These are phyloP conservation scores for Iselma pallidipennis DNA, from an alignment of 2,888 invertebrate species.

Conservation along the genomic window DNA sequence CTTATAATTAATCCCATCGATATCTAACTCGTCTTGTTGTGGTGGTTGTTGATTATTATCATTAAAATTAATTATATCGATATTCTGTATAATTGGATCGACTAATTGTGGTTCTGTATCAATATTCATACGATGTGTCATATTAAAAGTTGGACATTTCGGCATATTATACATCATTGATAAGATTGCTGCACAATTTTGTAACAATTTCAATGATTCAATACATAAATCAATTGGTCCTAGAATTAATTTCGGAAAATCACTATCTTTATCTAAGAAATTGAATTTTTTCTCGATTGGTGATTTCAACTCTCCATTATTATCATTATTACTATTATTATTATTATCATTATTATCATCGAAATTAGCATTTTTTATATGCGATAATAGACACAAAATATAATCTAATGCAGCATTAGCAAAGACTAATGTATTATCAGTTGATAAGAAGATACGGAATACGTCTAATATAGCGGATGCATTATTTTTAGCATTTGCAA, in stretches of 20 bases:
- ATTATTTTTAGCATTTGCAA: conserved; percentile 73
- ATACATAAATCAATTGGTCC: conserved; percentile 65
- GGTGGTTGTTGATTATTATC: conserved; percentile 47
- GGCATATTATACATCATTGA: conserved; percentile 95
- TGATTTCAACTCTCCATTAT: no score
- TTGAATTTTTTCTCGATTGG: conserved; percentile 34
- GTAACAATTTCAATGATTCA: conserved; percentile 82
- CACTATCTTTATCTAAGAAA: conserved; percentile 45
- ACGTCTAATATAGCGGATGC: conserved; percentile 83
- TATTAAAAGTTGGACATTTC: conserved; percentile 89
- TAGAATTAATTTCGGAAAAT: conserved; percentile 41
- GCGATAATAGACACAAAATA: conserved; percentile 82
- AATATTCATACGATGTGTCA: conserved; percentile 81
- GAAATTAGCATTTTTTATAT: conserved; percentile 71
- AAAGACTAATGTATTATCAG: conserved; percentile 91
- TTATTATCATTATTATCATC: conserved; percentile 53
- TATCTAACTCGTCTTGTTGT: no score
- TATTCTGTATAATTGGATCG: conserved; percentile 81
- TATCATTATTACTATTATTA: conserved; percentile 33
- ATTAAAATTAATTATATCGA: conserved; percentile 59
- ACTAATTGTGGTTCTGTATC: conserved; percentile 79
- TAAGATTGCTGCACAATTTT: conserved; percentile 84
- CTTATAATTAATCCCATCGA: conserved; percentile 69
- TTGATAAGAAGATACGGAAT: conserved; percentile 90
- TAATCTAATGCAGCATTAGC: conserved; percentile 94